Conservation (phyloP, 1,140 invertebrate genomes). For the Trypoxylus dichotomus region DNA sequence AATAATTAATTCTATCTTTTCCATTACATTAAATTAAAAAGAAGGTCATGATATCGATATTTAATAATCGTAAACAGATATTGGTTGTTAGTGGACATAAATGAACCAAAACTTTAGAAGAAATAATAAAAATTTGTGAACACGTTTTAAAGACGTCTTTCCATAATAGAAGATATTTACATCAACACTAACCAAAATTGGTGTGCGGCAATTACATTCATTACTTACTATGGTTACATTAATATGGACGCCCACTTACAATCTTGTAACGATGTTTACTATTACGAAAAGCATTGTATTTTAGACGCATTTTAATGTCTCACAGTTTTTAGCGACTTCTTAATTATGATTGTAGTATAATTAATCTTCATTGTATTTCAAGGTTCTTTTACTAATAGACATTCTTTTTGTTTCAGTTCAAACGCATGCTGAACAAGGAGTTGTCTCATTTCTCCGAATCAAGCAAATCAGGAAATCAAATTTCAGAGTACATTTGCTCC, state of each 20-base stretch:
- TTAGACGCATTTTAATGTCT: background rate
- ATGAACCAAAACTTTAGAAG: background rate
- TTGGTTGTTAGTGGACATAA: background rate
- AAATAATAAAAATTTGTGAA: background rate
- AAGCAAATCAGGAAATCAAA: constrained; percentile 98
- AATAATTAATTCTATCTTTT: no score
- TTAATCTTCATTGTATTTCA: constrained; percentile 13
- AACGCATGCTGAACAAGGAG: constrained; percentile 99
- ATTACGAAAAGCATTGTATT: background rate
- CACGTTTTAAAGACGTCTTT: background rate
- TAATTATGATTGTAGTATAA: background rate
- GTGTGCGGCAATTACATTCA: background rate
- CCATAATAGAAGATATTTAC: background rate
- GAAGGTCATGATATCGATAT: no score
- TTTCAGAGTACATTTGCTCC: constrained; percentile 98
- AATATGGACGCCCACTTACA: background rate
- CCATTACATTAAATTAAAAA: no score
- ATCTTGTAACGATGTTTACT: background rate
- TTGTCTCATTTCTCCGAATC: constrained; percentile 98
- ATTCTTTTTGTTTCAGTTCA: constrained; percentile 80
- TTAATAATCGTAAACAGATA: background rate
- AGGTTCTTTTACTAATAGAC: background rate
- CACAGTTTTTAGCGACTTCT: background rate
- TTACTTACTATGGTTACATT: background rate
- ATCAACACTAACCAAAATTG: background rate